phyloP scores from a whole-genome alignment of 1,140 invertebrate genomes.

The Drosophila tsacasi region DNA sequence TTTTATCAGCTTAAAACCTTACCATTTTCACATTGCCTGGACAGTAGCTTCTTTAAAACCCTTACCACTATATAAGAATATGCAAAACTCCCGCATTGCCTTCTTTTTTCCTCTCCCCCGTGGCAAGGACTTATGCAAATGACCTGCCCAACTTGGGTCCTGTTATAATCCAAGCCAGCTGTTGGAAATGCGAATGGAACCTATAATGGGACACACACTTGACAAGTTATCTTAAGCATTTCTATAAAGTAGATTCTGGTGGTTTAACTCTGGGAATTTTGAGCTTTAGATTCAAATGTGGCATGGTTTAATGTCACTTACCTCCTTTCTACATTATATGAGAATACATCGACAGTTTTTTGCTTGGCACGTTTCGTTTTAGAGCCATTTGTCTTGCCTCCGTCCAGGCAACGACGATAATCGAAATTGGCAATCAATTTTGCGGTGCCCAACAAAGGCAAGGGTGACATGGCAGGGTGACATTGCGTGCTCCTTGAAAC shows the following conservation, averaged over 20 bases:
- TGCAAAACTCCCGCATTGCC: constrained; percentile 18
- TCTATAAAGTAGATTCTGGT: constrained; percentile 19
- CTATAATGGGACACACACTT: constrained; percentile 64
- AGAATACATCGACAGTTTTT: not conserved
- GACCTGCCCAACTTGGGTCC: constrained; percentile 23
- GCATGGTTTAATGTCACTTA: constrained; percentile 26
- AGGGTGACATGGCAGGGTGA: constrained; percentile 6
- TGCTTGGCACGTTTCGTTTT: not conserved
- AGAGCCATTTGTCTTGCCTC: constrained; percentile 23
- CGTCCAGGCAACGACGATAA: constrained; percentile 32
- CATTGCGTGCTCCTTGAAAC: constrained; percentile 25
- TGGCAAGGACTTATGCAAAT: constrained; percentile 72
- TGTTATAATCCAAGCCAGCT: constrained; percentile 36
- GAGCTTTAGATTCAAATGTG: constrained; percentile 18
- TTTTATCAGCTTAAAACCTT: not conserved
- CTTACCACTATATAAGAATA: not conserved
- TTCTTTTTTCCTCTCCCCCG: constrained; percentile 40
- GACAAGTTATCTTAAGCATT: constrained; percentile 51
- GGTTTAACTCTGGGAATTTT: not conserved
- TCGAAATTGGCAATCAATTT: constrained; percentile 57
- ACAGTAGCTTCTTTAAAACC: not conserved
- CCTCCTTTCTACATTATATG: constrained; percentile 4
- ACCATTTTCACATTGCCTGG: not conserved
- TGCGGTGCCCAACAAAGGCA: constrained; percentile 34
- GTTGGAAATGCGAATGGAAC: constrained; percentile 31